Conservation (phyloP, 2,797 vertebrate genomes). For the Neopelma chrysocephalum region DNA sequence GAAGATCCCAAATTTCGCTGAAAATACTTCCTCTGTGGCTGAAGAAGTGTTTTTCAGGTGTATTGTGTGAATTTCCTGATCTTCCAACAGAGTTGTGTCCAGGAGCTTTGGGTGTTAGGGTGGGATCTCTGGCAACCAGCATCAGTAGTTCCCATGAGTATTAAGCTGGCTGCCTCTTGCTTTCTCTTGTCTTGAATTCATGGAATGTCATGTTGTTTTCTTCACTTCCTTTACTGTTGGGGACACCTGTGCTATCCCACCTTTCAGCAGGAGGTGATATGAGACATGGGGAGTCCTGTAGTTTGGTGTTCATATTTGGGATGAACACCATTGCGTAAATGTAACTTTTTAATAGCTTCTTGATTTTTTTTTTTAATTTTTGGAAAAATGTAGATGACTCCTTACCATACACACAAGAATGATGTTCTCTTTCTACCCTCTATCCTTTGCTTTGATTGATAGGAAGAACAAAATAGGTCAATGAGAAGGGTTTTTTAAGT, state of each 20-base stretch:
- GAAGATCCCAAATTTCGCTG: background rate
- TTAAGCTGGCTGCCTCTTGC: background rate
- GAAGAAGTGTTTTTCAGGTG: background rate
- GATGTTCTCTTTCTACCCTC: background rate
- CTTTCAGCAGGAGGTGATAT: background rate
- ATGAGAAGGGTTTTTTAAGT: background rate
- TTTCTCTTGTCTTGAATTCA: background rate
- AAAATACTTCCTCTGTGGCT: background rate
- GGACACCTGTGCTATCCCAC: background rate
- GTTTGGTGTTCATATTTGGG: background rate
- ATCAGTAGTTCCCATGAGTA: fast-evolving
- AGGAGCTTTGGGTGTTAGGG: background rate
- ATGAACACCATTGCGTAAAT: background rate
- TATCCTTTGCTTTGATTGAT: background rate
- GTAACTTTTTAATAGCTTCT: background rate
- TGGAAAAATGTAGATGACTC: background rate
- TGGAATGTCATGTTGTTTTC: background rate
- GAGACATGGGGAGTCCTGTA: background rate
- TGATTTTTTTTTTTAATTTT: background rate
- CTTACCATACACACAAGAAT: background rate
- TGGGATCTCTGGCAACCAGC: background rate
- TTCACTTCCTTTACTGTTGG: background rate
- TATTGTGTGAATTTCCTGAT: background rate
- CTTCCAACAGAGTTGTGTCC: background rate
- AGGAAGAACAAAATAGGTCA: background rate